phyloP scores from a whole-genome alignment of 1,140 invertebrate genomes.

The Lucilia sericata region DNA sequence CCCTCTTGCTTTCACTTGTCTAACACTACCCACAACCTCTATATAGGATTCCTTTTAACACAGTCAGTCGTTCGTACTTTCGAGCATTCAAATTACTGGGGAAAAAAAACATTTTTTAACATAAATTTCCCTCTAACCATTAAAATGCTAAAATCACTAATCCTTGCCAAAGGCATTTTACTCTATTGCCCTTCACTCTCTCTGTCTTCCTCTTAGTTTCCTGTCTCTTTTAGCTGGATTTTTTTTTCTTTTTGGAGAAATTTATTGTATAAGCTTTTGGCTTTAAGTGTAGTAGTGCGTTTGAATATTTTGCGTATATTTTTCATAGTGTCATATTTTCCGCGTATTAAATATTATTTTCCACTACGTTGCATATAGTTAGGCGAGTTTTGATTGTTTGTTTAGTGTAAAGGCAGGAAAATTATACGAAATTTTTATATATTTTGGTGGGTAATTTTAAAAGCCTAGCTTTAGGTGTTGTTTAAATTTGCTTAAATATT shows the following conservation, averaged over 20 bases:
- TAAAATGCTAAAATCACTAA: slow-evolving; percentile 30
- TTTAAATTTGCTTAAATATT: too few relatives aligned
- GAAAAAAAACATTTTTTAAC: too few relatives aligned
- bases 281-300: neutral
- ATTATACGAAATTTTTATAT: too few relatives aligned
- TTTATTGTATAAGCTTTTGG: neutral
- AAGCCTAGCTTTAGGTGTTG: too few relatives aligned
- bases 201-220: neutral
- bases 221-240: neutral
- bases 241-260: neutral
- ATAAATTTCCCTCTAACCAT: neutral
- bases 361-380: neutral
- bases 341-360: slow-evolving; percentile 5
- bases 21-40: too few relatives aligned
- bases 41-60: too few relatives aligned
- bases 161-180: slow-evolving; percentile 33
- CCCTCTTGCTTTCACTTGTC: too few relatives aligned
- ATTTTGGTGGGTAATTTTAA: too few relatives aligned
- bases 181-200: neutral
- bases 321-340: slow-evolving; percentile 8
- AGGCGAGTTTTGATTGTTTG: neutral
- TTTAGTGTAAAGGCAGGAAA: too few relatives aligned
- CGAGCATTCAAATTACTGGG: too few relatives aligned
- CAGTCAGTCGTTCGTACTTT: too few relatives aligned
- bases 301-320: neutral